Evolutionary conservation across 1,140 invertebrate genomes (phyloP), one percentile per base, ranked within the genome.

Genomic region (Cephus cinctus): DNA sequence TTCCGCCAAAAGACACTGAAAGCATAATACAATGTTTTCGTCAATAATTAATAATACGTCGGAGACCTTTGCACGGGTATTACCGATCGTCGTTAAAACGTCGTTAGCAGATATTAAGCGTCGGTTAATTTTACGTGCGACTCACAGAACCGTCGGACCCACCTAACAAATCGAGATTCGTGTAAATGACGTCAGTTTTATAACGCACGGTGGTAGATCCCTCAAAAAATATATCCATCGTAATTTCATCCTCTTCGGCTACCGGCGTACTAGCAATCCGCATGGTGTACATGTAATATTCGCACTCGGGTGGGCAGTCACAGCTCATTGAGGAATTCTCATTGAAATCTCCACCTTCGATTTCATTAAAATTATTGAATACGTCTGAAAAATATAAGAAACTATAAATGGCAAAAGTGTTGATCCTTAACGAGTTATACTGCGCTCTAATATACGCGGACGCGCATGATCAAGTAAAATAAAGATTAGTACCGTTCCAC

Each of bases 81-180:
- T n/a, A 18, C 11, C 16, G 12, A n/a, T 19, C 14, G n/a, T n/a
- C n/a, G n/a, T n/a, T n/a, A n/a, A n/a, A n/a, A n/a, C n/a, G n/a
- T n/a, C n/a, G n/a, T n/a, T n/a, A n/a, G n/a, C n/a, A n/a, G n/a
- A n/a, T n/a, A n/a, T n/a, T n/a, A n/a, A n/a, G n/a, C n/a, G n/a
- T n/a, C n/a, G n/a, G n/a, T n/a, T n/a, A n/a, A n/a, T n/a, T n/a
- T n/a, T 12, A 14, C 15, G 9, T 38, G 8, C 11, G 8, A 14
- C 12, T 20, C 16, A 18, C 11, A 14, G 12, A n/a, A 42, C 14
- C n/a, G 6, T 14, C 8, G 12, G 8, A 11, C 46, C 36, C 55
- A 64, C 65, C 63, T 8, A 61, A 32, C 19, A 66, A 47, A 19
- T 66, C 63, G 1, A 66, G 48, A 53, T 52, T 57, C 6, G 60